Conservation (phyloP, 2,888 invertebrate species). For the Leptarthrus brevirostris region DNA sequence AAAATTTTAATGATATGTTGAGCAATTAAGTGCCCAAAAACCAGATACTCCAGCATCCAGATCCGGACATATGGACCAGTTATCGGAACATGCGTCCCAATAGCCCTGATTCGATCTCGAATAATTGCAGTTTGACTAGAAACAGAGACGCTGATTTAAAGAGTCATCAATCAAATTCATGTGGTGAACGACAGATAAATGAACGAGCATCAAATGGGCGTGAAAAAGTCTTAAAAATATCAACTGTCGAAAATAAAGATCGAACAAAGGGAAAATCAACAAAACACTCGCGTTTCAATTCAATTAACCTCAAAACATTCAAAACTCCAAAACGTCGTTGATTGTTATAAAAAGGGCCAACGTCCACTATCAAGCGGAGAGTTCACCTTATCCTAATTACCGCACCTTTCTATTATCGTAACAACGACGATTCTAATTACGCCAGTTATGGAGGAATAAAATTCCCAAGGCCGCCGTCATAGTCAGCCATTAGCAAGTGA, state of each 20-base stretch:
- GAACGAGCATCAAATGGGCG: constrained; percentile 12
- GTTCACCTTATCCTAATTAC: too few relatives aligned
- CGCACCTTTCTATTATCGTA: too few relatives aligned
- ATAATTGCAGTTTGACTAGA: too few relatives aligned
- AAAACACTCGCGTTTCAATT: constrained; percentile 17
- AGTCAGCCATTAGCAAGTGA: too few relatives aligned
- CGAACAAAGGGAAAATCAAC: constrained; percentile 24
- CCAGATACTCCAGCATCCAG: background rate
- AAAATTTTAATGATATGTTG: constrained; percentile 7
- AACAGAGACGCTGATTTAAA: background rate
- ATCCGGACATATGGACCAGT: too few relatives aligned
- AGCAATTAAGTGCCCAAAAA: background rate
- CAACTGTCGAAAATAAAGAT: background rate
- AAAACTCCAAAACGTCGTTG: too few relatives aligned
- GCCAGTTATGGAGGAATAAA: too few relatives aligned
- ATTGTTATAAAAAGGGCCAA: too few relatives aligned
- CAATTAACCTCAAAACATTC: background rate
- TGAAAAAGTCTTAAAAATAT: constrained; percentile 33
- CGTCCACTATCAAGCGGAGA: too few relatives aligned
- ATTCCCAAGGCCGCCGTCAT: too few relatives aligned
- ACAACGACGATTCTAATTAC: too few relatives aligned
- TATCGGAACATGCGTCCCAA: constrained; percentile 27
- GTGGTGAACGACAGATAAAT: constrained; percentile 6
- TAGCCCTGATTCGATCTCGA: background rate
- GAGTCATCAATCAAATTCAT: constrained; percentile 17